phyloP scores from a whole-genome alignment of 2,797 vertebrate genomes.

The Xenops minutus region DNA sequence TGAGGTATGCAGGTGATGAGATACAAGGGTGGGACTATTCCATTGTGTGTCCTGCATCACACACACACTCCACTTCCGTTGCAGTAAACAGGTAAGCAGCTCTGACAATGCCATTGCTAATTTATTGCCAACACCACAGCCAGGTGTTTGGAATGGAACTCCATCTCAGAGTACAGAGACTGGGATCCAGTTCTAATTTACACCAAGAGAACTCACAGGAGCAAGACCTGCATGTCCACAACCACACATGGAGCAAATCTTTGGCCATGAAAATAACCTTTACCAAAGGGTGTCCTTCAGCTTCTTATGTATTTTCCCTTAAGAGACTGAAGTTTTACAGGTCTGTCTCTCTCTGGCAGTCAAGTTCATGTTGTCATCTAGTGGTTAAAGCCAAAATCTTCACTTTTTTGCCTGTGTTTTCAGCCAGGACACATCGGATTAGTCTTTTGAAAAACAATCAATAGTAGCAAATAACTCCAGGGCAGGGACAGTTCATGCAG shows the following conservation, averaged over 20 bases:
- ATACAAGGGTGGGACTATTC: not conserved
- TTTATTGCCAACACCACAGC: not conserved
- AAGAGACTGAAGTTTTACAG: not conserved
- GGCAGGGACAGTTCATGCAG: not conserved
- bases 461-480: not conserved
- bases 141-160: not conserved
- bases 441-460: not conserved
- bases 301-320: not conserved
- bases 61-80: not conserved
- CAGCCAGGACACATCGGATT: not conserved
- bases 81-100: not conserved
- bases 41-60: accelerated
- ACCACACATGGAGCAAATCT: not conserved
- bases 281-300: not conserved
- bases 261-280: not conserved
- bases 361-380: not conserved
- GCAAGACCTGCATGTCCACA: not conserved
- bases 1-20: not conserved
- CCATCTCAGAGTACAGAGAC: not conserved
- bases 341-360: not conserved
- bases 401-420: not conserved
- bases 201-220: accelerated
- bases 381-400: not conserved
- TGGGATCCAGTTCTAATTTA: not conserved
- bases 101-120: not conserved